Percentiles rank a stretch among this genome's conserved stretches.
phyloP scores from a whole-genome alignment of 2,797 vertebrate genomes.

The Sarcophilus harrisii region DNA sequence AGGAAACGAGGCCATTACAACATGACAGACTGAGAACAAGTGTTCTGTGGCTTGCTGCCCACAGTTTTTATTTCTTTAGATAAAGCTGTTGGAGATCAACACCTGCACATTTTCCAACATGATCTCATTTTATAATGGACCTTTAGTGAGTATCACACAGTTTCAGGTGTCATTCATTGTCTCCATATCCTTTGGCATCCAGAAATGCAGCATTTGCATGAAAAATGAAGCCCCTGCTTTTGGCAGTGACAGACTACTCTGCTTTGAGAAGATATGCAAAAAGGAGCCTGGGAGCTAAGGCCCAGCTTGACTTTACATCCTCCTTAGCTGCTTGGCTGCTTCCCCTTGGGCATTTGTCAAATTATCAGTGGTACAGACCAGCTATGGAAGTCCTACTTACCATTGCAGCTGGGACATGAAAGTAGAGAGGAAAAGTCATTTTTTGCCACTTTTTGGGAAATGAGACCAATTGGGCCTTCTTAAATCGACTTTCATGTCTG shows the following conservation, averaged over 20 bases:
- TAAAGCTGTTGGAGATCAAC: conserved; percentile 72
- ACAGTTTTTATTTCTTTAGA: conserved; percentile 61
- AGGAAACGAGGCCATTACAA: conserved; percentile 13
- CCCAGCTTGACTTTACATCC: conserved; percentile 55
- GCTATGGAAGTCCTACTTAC: neutral
- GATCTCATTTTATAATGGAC: conserved; percentile 62
- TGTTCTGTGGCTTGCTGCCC: conserved; percentile 48
- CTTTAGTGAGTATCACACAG: conserved; percentile 17
- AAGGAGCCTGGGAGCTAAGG: conserved; percentile 41
- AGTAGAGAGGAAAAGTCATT: conserved; percentile 18
- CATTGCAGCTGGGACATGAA: conserved; percentile 56
- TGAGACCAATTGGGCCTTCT: neutral
- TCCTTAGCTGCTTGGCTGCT: conserved; percentile 65
- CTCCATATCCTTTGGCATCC: conserved; percentile 74
- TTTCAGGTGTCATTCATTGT: conserved; percentile 71
- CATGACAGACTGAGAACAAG: conserved; percentile 9
- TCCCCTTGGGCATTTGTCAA: conserved; percentile 53
- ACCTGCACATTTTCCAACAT: conserved; percentile 74
- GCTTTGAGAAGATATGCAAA: conserved; percentile 78
- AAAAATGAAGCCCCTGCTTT: conserved; percentile 74
- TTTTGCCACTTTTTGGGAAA: conserved; percentile 6
- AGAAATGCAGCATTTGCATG: conserved; percentile 72
- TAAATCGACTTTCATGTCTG: conserved; percentile 12
- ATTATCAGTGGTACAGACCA: conserved; percentile 3
- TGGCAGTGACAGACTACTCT: conserved; percentile 76